Conservation (phyloP, 1,140 invertebrate species). For the Pentalonia nigronervosa region DNA sequence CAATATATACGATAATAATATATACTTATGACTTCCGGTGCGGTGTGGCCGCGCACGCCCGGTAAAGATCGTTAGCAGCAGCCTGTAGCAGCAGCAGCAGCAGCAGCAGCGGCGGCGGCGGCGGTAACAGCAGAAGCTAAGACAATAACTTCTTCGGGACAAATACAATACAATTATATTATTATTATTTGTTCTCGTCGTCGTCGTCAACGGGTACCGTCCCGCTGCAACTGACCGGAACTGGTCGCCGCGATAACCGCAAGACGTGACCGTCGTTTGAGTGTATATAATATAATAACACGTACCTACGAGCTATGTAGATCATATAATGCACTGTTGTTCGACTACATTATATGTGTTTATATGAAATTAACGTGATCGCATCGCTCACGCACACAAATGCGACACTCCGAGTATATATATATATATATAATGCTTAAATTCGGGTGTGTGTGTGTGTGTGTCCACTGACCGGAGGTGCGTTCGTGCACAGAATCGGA, state of each 20-base stretch:
- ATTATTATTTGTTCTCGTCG: conserved; percentile 20
- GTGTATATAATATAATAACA: not conserved
- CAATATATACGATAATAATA: not conserved
- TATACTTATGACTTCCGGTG: conserved; percentile 39
- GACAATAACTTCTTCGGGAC: conserved; percentile 37
- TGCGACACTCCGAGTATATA: not conserved
- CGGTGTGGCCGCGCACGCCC: not conserved
- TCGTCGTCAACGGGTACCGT: not conserved
- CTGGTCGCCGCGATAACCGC: conserved; percentile 45
- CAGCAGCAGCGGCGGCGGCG: not conserved
- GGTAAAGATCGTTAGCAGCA: conserved; percentile 46
- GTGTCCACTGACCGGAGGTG: not conserved
- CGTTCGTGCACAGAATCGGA: conserved; percentile 56
- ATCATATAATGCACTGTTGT: not conserved
- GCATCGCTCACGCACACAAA: not conserved
- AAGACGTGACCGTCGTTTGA: conserved; percentile 48
- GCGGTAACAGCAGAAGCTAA: not conserved
- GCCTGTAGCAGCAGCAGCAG: not conserved
- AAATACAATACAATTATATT: conserved; percentile 40
- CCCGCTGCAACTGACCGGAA: conserved; percentile 53
- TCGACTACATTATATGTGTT: not conserved
- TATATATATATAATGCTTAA: not conserved
- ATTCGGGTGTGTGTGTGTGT: not conserved
- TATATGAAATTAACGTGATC: conserved; percentile 36
- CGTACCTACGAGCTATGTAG: not conserved